Evolutionary conservation across 2,888 invertebrate genomes (phyloP), one percentile per base, ranked within the genome.

Genomic region (Acleris cristana): DNA sequence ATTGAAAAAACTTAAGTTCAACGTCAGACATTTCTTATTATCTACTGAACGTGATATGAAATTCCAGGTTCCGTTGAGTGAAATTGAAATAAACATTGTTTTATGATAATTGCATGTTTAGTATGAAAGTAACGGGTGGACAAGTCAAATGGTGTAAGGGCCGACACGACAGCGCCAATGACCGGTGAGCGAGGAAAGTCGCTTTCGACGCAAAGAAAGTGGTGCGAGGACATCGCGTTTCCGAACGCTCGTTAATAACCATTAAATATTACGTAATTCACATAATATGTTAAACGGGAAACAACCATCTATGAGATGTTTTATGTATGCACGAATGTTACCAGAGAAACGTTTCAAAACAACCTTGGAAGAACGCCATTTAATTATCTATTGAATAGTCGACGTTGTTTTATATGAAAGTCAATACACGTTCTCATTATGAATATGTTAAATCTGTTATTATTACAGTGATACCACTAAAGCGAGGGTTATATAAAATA

Each of bases 161-260:
- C 72, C 61, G 67, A 34, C 10, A 3, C 56, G 68, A 66, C 65
- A 64, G 52, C 70, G 70, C 34, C 48, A 23, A 71, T 72, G 71
- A 66, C 74, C 77, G 77, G 78, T 73, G 75, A 76, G 76, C 71
- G 76, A 79, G 79, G 77, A 83, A 84, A 84, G 82, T 75, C 64
- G 73, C 75, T 80, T 80, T 79, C 77, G 76, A 71, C 62, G 68
- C 49, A 76, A 82, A 81, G 85, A 85, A 86, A 86, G 84, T 78
- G 74, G 72, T 60, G 69, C 70, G 79, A 81, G 79, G 80, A 80
- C 75, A 62, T 57, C 60, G 78, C 70, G 68, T 72, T 76, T 72
- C 75, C 16, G 45, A 45, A 45, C 45, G 23, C 76, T 79, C 52
- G 60, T 61, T 61, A 58, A 70, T 69, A 69, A 60, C 52, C 30